Conservation (phyloP, 2,888 invertebrate species). For the Phengaris arion region DNA sequence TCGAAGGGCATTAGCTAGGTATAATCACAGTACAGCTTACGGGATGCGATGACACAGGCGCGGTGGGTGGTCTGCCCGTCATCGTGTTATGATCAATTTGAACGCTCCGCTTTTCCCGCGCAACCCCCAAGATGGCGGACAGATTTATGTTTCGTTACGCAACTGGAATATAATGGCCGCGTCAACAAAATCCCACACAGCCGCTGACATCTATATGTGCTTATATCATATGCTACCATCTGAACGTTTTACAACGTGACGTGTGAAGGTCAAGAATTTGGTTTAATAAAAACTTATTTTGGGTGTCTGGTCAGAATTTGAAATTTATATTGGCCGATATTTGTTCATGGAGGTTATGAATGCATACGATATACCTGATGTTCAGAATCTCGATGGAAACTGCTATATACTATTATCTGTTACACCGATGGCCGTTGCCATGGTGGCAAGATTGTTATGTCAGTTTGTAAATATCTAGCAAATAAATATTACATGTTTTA, state of each 20-base stretch:
- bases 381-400: too few species aligned
- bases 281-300: too few species aligned
- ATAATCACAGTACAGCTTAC: not conserved
- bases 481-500: too few species aligned
- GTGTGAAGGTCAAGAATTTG: not conserved
- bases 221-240: too few species aligned
- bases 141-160: slow-evolving; percentile 68
- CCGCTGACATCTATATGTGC: not conserved
- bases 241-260: not conserved
- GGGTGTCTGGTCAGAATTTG: too few species aligned
- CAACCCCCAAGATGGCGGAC: slow-evolving; percentile 50
- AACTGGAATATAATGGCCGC: slow-evolving; percentile 49
- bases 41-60: slow-evolving; percentile 42
- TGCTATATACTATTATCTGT: too few species aligned
- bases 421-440: too few species aligned
- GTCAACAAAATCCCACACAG: slow-evolving; percentile 27
- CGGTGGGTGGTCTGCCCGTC: slow-evolving; percentile 72
- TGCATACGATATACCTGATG: too few species aligned
- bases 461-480: too few species aligned
- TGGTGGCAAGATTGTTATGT: too few species aligned
- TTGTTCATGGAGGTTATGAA: too few species aligned
- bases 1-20: not conserved
- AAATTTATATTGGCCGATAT: too few species aligned
- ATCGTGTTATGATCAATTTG: slow-evolving; percentile 73
- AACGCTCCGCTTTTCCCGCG: slow-evolving; percentile 64